phyloP scores from a whole-genome alignment of 2,888 invertebrate genomes.

The Scelioninae gen. 1 region DNA sequence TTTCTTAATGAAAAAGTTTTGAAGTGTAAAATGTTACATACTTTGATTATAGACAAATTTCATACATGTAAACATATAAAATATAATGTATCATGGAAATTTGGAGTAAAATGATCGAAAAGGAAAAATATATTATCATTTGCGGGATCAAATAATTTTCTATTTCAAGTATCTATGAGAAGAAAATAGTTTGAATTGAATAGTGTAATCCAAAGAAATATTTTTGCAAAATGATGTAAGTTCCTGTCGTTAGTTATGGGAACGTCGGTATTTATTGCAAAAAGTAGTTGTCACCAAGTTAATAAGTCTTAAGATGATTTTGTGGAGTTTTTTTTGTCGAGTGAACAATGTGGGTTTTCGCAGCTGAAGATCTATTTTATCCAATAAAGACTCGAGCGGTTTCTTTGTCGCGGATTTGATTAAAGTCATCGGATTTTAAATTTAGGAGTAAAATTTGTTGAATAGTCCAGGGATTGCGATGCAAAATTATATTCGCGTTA shows the following conservation, averaged over 20 bases:
- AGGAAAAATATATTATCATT: too few species aligned
- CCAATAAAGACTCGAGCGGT: slow-evolving; percentile 8
- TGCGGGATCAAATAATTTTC: too few species aligned
- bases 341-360: slow-evolving; percentile 36
- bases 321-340: slow-evolving; percentile 9
- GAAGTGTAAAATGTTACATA: too few species aligned
- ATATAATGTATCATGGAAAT: too few species aligned
- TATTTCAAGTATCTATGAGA: too few species aligned
- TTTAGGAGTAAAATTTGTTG: slow-evolving; percentile 29
- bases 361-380: slow-evolving; percentile 16
- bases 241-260: background rate
- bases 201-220: too few species aligned
- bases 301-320: slow-evolving; percentile 35
- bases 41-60: too few species aligned
- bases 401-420: slow-evolving; percentile 41
- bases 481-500: slow-evolving; percentile 9
- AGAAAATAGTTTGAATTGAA: too few species aligned
- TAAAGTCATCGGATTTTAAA: slow-evolving; percentile 14
- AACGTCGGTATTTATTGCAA: background rate
- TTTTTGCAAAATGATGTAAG: too few species aligned
- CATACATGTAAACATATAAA: too few species aligned
- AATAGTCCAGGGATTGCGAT: slow-evolving; percentile 7
- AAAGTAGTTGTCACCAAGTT: slow-evolving; percentile 18
- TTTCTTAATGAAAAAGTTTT: too few species aligned
- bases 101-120: too few species aligned